Evolutionary conservation across 2,888 invertebrate genomes (phyloP).

Genomic region (Emmelina monodactyla): DNA sequence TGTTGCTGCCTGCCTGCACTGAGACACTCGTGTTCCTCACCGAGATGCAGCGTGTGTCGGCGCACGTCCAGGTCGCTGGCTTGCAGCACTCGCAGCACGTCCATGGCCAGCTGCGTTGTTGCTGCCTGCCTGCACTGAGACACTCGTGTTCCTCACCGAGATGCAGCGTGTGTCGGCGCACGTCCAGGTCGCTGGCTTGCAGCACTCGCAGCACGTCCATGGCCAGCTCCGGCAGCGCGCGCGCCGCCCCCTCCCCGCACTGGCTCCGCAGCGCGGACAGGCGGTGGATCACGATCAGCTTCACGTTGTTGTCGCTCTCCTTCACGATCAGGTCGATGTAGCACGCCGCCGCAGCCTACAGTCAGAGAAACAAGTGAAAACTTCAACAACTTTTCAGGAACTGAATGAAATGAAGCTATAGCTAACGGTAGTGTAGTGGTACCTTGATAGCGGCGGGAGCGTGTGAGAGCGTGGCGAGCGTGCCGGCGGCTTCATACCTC

Average conservation of each 20-base stretch:
- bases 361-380: neutral
- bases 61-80: constrained; percentile 5
- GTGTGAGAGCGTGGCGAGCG: constrained; percentile 94
- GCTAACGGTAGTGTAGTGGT: constrained; percentile 7
- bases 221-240: constrained; percentile 85
- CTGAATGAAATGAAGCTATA: neutral
- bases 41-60: neutral
- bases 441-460: constrained; percentile 97
- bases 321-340: constrained; percentile 99
- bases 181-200: constrained; percentile 93
- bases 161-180: constrained; percentile 84
- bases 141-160: constrained; percentile 67
- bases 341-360: constrained; percentile 90
- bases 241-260: constrained; percentile 83
- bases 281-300: constrained; percentile 95
- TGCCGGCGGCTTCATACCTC: constrained; percentile 98
- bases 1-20: no score
- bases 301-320: constrained; percentile 99
- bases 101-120: no score
- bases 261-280: constrained; percentile 86
- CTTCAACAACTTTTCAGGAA: neutral
- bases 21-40: no score
- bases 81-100: no score
- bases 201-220: constrained; percentile 98
- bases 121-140: no score